Evolutionary conservation across 2,797 vertebrate genomes (phyloP).

Genomic region (Benthosema pterotum): DNA sequence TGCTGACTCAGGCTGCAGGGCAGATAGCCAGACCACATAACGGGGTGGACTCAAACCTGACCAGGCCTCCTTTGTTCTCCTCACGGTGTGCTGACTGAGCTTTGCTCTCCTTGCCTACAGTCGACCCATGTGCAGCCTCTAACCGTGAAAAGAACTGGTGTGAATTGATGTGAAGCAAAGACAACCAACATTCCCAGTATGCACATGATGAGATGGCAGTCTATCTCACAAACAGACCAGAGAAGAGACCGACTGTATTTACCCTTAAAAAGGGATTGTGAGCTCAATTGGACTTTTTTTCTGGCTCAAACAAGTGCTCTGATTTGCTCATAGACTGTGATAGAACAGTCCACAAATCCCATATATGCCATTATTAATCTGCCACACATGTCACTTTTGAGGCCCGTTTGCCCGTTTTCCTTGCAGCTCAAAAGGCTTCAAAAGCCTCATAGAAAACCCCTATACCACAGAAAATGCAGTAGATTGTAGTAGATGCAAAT

Average conservation of each 20-base stretch:
- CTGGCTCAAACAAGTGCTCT: no score
- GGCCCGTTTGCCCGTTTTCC: no score
- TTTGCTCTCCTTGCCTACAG: constrained; percentile 50
- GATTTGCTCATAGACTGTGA: no score
- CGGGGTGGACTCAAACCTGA: constrained; percentile 54
- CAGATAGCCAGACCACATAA: constrained; percentile 45
- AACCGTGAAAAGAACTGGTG: constrained; percentile 38
- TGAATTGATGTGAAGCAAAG: constrained; percentile 21
- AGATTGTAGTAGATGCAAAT: no score
- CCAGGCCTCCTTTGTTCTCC: constrained; percentile 36
- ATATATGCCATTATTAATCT: no score
- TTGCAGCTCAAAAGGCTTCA: no score
- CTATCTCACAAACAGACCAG: background rate
- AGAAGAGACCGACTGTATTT: background rate
- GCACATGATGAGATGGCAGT: constrained; percentile 2
- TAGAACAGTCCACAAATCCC: no score
- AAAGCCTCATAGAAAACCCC: no score
- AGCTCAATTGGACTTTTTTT: no score
- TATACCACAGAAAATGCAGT: no score
- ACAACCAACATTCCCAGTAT: constrained; percentile 45
- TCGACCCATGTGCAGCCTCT: constrained; percentile 42
- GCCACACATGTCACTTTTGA: no score
- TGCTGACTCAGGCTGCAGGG: constrained; percentile 33
- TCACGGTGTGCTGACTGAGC: constrained; percentile 60
- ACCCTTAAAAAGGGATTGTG: no score